These are phyloP conservation scores for Hormaphis cornu DNA, from an alignment of 1,140 invertebrate species.

Conservation along the genomic window DNA sequence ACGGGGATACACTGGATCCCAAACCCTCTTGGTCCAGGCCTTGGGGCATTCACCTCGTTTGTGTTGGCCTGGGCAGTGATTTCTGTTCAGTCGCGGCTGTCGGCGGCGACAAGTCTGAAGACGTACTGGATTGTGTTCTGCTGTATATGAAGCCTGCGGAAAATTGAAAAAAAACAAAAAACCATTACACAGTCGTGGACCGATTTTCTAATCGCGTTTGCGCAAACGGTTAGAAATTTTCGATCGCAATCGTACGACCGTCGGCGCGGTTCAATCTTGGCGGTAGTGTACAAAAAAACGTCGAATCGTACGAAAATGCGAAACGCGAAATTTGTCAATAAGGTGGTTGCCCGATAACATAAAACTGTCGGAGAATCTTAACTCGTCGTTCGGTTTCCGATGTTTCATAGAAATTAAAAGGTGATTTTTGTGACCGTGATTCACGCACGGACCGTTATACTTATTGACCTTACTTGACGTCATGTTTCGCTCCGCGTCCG, in stretches of 20 bases:
- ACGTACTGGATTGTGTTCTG: constrained; percentile 63
- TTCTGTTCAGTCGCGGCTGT: constrained; percentile 64
- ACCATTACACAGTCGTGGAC: not conserved
- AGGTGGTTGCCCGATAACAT: constrained; percentile 8
- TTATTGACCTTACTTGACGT: constrained; percentile 65
- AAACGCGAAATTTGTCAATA: not conserved
- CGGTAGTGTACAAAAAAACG: too few relatives aligned
- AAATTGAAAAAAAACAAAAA: constrained; percentile 27
- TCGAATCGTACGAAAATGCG: too few relatives aligned
- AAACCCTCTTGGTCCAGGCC: too few relatives aligned
- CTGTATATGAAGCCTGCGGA: constrained; percentile 64
- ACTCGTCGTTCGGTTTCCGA: too few relatives aligned
- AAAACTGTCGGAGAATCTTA: too few relatives aligned
- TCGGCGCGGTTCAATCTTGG: too few relatives aligned
- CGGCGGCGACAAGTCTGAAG: constrained; percentile 61
- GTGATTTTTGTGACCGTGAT: too few relatives aligned
- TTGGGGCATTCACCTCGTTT: constrained; percentile 36
- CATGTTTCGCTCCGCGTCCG: constrained; percentile 57
- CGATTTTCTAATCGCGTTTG: not conserved
- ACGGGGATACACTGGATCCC: too few relatives aligned
- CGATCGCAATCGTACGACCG: too few relatives aligned
- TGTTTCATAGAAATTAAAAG: too few relatives aligned
- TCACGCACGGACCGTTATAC: constrained; percentile 54
- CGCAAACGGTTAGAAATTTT: too few relatives aligned
- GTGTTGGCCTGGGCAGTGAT: constrained; percentile 46